phyloP scores from a whole-genome alignment of 1,140 invertebrate genomes.

The Zophobas atratus region DNA sequence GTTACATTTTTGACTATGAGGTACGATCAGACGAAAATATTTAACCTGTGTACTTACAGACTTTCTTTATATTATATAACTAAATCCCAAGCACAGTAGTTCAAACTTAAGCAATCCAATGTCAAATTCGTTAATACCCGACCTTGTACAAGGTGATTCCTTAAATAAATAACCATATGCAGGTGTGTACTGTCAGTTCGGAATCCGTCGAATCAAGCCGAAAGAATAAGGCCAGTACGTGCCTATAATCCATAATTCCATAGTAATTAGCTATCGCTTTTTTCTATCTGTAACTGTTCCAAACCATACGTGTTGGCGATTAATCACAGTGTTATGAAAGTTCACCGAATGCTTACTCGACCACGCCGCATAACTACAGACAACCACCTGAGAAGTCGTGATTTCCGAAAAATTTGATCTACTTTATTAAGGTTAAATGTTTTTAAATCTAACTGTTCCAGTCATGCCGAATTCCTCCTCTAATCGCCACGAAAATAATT shows the following conservation, averaged over 20 bases:
- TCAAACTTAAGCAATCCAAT: too few relatives aligned
- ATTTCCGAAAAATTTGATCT: conserved; percentile 46
- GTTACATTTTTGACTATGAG: too few relatives aligned
- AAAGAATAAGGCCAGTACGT: conserved; percentile 50
- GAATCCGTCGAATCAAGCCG: conserved; percentile 15
- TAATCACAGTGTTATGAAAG: conserved; percentile 50
- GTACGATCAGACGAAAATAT: too few relatives aligned
- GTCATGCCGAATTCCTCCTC: conserved; percentile 23
- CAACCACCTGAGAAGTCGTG: conserved; percentile 42
- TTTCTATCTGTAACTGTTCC: conserved; percentile 50
- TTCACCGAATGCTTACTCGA: conserved; percentile 32
- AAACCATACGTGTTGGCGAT: conserved; percentile 46
- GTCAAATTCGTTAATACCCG: too few relatives aligned
- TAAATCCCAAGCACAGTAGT: too few relatives aligned
- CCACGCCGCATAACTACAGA: conserved; percentile 17
- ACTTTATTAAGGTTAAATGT: conserved; percentile 42
- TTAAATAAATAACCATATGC: conserved; percentile 24
- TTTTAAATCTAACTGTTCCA: conserved; percentile 42
- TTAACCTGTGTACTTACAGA: too few relatives aligned
- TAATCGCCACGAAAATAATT: conserved; percentile 24
- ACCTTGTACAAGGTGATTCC: conserved; percentile 9
- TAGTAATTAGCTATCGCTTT: conserved; percentile 50
- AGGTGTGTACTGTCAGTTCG: conserved; percentile 43
- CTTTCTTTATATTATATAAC: too few relatives aligned
- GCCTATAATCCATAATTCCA: conserved; percentile 52